phyloP scores from a whole-genome alignment of 1,140 invertebrate genomes.

The Metaphire vulgaris region DNA sequence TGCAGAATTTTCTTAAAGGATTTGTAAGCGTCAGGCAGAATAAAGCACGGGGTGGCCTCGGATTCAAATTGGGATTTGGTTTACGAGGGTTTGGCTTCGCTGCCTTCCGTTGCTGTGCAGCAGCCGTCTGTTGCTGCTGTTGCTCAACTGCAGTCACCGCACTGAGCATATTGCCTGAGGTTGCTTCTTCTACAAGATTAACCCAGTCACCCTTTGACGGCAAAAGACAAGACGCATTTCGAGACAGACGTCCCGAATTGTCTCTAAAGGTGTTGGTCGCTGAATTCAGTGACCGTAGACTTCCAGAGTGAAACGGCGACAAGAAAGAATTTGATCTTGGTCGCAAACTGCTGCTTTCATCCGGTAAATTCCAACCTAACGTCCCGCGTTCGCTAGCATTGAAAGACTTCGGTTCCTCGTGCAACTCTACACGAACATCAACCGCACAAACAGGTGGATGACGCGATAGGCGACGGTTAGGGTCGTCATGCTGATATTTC shows the following conservation, averaged over 20 bases:
- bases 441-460: not conserved
- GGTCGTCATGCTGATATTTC: no score
- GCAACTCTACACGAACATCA: no score
- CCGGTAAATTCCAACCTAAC: no score
- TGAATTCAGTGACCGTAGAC: not conserved
- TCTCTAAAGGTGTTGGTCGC: not conserved
- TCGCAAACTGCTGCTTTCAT: no score
- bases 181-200: slow-evolving; percentile 1
- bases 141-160: slow-evolving; percentile 11
- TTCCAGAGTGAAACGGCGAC: no score
- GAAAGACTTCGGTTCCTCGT: no score
- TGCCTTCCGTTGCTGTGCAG: slow-evolving; percentile 2
- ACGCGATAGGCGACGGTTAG: not conserved
- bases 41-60: slow-evolving; percentile 75
- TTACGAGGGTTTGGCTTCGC: not conserved
- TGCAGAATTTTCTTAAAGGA: slow-evolving; percentile 90
- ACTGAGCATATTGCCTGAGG: slow-evolving; percentile 9
- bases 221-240: not conserved
- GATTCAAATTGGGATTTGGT: slow-evolving; percentile 35
- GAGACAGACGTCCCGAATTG: not conserved
- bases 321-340: no score
- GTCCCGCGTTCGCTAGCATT: no score
- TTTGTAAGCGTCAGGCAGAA: slow-evolving; percentile 89
- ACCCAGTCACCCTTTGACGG: slow-evolving; percentile 3
- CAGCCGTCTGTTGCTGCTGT: slow-evolving; percentile 9